Base-by-base conservation (phyloP, 1,140 invertebrate species). In the Physella acuta region DNA sequence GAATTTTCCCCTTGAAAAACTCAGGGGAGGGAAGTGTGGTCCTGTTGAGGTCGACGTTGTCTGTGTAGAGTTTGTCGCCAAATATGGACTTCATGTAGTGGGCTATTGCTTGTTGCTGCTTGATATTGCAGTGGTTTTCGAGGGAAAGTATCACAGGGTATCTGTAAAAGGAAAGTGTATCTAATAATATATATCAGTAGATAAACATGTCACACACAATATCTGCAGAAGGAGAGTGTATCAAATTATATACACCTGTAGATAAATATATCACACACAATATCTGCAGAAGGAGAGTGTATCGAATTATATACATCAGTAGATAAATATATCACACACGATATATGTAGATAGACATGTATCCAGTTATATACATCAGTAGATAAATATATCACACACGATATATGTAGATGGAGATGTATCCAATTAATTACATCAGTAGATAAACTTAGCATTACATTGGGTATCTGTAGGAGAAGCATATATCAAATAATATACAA, bases 81-180 rank as follows among this genome's bases (percentile, higher is more conserved):
- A 84, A 96, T 4, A 97, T 90, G 81, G 97, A 92, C 74, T 88
- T 84, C 86, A 99, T 91, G 5, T 91, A 89, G 63, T 88, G 86
- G 0, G 95, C 96, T 96, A 99, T 99, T 80, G 92, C 92, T 59
- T 94, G 87, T 85, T 99, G 97, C 80, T 99, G 97, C n/a, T 92
- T 91, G 52, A 98, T 83, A 0, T 93, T 93, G 82, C 97, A 99
- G 82, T 99, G 98, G 83, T 99, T 97, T 87, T 99, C 97, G 64
- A 99, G 96, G 0, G 95, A 98, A 17, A 99, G 83, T 78, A 99
- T 98, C 0, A 99, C 90, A 51, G 97, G 97, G 87, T 94, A 98
- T 36, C 90, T 91, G 70, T 24, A 85, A 72, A 56, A 20, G 28
- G 8, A 60, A 11, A 68, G n/a, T n/a, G n/a, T n/a, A n/a, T n/a